Evolutionary conservation across 2,113 vertebrate genomes (phyloP).

Genomic region (Jaculus jaculus): DNA sequence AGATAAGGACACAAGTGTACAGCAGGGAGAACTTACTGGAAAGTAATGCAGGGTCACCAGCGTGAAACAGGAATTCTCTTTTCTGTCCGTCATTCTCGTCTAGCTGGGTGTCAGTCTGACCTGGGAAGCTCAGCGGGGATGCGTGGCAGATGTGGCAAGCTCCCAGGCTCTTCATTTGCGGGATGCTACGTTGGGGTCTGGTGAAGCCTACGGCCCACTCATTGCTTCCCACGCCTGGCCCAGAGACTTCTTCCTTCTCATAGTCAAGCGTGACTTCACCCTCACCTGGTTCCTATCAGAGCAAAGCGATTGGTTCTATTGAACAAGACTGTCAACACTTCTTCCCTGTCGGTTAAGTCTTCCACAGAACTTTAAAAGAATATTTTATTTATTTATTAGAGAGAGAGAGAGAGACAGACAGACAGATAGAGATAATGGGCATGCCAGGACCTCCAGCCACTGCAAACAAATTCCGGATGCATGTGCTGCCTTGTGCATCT

Average conservation of each 20-base stretch:
- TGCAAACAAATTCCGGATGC: too few relatives aligned
- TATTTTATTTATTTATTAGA: too few relatives aligned
- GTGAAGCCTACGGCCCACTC: fast-evolving
- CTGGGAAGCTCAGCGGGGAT: neutral
- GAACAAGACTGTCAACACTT: neutral
- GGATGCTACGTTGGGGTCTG: fast-evolving
- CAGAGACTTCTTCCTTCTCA: fast-evolving
- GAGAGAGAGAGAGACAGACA: too few relatives aligned
- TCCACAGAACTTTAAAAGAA: neutral
- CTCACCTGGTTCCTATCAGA: neutral
- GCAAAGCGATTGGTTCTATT: neutral
- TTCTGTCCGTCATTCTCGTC: neutral
- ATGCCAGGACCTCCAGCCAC: too few relatives aligned
- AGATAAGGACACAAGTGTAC: conserved; percentile 74
- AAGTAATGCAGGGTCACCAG: neutral
- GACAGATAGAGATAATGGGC: too few relatives aligned
- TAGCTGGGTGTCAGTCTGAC: neutral
- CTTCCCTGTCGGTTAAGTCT: neutral
- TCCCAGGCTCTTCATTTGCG: fast-evolving
- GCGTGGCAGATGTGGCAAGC: neutral
- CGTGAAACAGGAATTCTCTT: conserved; percentile 55
- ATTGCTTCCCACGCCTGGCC: neutral
- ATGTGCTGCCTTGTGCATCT: too few relatives aligned
- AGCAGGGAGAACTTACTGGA: conserved; percentile 66
- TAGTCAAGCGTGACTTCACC: neutral